These are phyloP conservation scores for Plebejus anna DNA, from an alignment of 2,888 invertebrate genomes.

Conservation along the genomic window DNA sequence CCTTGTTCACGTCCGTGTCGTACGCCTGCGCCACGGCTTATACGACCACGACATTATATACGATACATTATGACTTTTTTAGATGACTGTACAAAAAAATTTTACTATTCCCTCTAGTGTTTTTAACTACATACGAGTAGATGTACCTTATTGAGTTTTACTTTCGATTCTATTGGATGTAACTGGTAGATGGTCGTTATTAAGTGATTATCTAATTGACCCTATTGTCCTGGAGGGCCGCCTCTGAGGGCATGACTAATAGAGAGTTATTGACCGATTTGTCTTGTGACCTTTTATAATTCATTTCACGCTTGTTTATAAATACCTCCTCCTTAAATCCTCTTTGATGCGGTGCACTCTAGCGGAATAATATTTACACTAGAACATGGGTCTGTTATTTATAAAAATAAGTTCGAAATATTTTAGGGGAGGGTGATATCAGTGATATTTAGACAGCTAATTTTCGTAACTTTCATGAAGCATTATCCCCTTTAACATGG, in stretches of 20 bases:
- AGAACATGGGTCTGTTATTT: not conserved
- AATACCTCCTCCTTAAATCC: not conserved
- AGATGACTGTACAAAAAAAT: not conserved
- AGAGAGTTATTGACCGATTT: constrained; percentile 14
- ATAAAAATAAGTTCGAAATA: not conserved
- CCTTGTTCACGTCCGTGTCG: constrained; percentile 91
- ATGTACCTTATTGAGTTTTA: not conserved
- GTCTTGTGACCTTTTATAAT: constrained; percentile 20
- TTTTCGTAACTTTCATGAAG: not conserved
- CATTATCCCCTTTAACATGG: not conserved
- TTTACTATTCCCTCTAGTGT: not conserved
- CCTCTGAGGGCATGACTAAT: constrained; percentile 6
- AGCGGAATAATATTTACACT: not conserved
- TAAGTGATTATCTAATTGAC: constrained; percentile 65
- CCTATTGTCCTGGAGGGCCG: constrained; percentile 49
- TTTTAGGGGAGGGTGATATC: not conserved
- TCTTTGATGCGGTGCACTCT: not conserved
- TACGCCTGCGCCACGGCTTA: constrained; percentile 89
- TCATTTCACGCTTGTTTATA: constrained; percentile 33
- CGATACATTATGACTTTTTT: not conserved
- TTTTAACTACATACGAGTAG: not conserved
- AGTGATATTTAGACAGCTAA: not conserved
- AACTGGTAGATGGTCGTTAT: constrained; percentile 2
- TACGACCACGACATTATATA: constrained; percentile 31
- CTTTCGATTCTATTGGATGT: not conserved